phyloP scores from a whole-genome alignment of 2,888 invertebrate genomes.

The Caenorhabditis sinica region DNA sequence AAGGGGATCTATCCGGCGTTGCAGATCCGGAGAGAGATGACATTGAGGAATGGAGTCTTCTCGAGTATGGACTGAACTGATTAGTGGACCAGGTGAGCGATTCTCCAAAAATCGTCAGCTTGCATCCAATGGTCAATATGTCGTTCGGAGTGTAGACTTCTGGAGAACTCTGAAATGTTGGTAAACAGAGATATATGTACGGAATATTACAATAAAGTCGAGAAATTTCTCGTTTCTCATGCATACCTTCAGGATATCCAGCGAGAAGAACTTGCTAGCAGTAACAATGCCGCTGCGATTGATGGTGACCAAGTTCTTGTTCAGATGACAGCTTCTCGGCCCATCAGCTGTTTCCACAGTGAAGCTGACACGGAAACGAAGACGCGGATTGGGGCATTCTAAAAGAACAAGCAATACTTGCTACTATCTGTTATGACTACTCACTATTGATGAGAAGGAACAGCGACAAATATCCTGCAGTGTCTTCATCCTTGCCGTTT shows the following conservation, averaged over 20 bases:
- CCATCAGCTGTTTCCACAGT: slow-evolving; percentile 77
- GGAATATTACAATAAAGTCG: no score
- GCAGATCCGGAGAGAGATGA: neutral
- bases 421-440: slow-evolving; percentile 4
- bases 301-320: slow-evolving; percentile 77
- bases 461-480: slow-evolving; percentile 73
- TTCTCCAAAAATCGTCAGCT: slow-evolving; percentile 74
- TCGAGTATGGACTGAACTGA: slow-evolving; percentile 40
- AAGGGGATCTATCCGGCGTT: neutral
- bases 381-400: slow-evolving; percentile 72
- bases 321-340: slow-evolving; percentile 75
- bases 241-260: slow-evolving; percentile 72
- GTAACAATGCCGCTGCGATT: slow-evolving; percentile 79
- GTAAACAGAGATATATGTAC: no score
- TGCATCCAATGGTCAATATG: slow-evolving; percentile 66
- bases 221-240: no score
- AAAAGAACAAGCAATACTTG: neutral
- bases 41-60: neutral
- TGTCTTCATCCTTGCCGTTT: slow-evolving; percentile 78
- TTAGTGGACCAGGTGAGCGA: slow-evolving; percentile 28
- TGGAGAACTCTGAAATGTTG: slow-evolving; percentile 45
- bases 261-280: slow-evolving; percentile 76
- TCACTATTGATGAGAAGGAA: slow-evolving; percentile 75
- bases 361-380: slow-evolving; percentile 77
- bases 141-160: slow-evolving; percentile 69